These are phyloP conservation scores for Flexamia atlantica DNA, from an alignment of 2,888 invertebrate genomes.

Conservation along the genomic window DNA sequence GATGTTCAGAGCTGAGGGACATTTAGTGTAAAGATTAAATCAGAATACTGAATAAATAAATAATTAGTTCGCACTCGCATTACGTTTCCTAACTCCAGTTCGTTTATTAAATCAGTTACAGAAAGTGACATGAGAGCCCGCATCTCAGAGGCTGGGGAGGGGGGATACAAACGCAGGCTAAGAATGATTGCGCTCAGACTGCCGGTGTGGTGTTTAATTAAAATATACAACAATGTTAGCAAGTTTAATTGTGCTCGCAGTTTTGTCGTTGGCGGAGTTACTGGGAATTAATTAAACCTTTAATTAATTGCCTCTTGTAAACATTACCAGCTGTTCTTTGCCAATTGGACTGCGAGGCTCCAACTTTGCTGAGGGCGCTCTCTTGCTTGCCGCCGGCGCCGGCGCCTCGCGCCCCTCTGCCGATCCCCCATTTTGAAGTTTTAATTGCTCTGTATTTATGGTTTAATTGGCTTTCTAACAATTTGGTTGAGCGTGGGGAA, in stretches of 20 bases:
- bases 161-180: neutral
- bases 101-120: no score
- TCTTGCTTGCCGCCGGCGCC: neutral
- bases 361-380: neutral
- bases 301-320: slow-evolving; percentile 45
- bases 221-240: slow-evolving; percentile 46
- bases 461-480: neutral
- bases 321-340: slow-evolving; percentile 31
- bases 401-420: no score
- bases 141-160: neutral
- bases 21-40: no score
- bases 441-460: neutral
- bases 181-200: neutral
- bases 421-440: neutral
- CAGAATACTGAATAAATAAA: no score
- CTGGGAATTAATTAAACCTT: slow-evolving; percentile 52
- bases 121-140: no score
- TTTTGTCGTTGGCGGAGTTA: slow-evolving; percentile 26
- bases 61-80: no score
- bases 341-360: neutral
- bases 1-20: no score
- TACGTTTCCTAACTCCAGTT: no score
- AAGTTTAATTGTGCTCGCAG: slow-evolving; percentile 28
- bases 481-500: no score
- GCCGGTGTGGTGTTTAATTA: slow-evolving; percentile 35